Evolutionary conservation across 2,113 vertebrate species (phyloP).

Genomic region (Puma concolor): DNA sequence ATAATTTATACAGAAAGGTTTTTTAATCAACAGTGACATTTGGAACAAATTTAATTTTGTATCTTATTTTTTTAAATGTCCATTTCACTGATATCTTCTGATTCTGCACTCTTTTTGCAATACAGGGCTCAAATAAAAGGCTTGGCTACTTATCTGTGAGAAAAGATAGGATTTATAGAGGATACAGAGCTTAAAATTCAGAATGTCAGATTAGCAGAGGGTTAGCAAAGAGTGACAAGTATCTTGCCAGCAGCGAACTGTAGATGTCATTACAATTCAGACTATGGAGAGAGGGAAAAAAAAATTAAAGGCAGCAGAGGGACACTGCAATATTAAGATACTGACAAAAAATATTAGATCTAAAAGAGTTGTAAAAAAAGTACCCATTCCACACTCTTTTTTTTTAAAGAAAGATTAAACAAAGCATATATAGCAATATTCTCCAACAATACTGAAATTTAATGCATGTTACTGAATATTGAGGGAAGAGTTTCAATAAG

Average conservation of each 20-base stretch:
- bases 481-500: slow-evolving; percentile 32
- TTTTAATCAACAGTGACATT: slow-evolving; percentile 4
- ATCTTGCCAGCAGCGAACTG: slow-evolving; percentile 10
- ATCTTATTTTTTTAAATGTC: neutral
- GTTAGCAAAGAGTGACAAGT: neutral
- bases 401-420: slow-evolving; percentile 40
- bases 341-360: slow-evolving; percentile 45
- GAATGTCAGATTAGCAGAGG: slow-evolving; percentile 65
- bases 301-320: neutral
- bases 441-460: slow-evolving; percentile 26
- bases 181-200: slow-evolving; percentile 49
- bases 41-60: slow-evolving; percentile 16
- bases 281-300: neutral
- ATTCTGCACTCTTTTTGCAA: slow-evolving; percentile 25
- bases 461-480: slow-evolving; percentile 25
- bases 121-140: slow-evolving; percentile 31
- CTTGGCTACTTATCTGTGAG: slow-evolving; percentile 9
- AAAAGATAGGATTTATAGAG: slow-evolving; percentile 48
- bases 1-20: neutral
- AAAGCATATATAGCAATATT: slow-evolving; percentile 42
- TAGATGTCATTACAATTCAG: slow-evolving; percentile 54
- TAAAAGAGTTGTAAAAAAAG: neutral
- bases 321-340: neutral
- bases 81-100: neutral
- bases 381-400: slow-evolving; percentile 9